These are phyloP conservation scores for Caerostris extrusa DNA, from an alignment of 1,140 invertebrate species.

Conservation along the genomic window DNA sequence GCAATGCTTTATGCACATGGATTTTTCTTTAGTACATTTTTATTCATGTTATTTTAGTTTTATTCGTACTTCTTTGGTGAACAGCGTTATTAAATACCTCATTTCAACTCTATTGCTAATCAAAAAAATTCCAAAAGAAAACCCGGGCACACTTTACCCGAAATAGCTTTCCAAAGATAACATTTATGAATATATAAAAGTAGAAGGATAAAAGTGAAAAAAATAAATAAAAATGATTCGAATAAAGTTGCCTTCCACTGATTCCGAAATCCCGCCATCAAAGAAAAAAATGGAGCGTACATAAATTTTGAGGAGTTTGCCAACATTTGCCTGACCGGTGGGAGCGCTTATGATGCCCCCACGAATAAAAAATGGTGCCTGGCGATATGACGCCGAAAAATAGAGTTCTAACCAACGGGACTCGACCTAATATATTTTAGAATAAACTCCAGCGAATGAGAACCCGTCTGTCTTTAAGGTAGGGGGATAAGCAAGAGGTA, in stretches of 20 bases:
- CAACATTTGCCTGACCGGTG: slow-evolving; percentile 44
- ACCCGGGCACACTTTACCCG: neutral
- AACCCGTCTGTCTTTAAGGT: slow-evolving; percentile 9
- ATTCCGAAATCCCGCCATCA: slow-evolving; percentile 32
- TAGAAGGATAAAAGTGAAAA: neutral
- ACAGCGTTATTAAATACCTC: no score
- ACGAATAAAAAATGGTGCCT: slow-evolving; percentile 32
- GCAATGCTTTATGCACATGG: no score
- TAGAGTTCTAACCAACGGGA: slow-evolving; percentile 48
- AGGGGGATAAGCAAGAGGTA: neutral
- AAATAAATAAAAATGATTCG: neutral
- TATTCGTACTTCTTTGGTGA: no score
- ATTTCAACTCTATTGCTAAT: no score
- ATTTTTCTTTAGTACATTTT: no score
- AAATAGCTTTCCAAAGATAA: slow-evolving; percentile 18
- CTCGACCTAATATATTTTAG: slow-evolving; percentile 65
- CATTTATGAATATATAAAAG: slow-evolving; percentile 16
- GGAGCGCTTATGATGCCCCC: slow-evolving; percentile 35
- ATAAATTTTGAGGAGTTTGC: slow-evolving; percentile 51
- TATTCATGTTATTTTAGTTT: no score
- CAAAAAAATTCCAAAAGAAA: no score
- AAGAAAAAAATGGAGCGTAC: slow-evolving; percentile 40
- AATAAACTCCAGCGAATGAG: slow-evolving; percentile 56
- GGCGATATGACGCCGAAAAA: slow-evolving; percentile 64
- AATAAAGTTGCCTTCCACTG: neutral